Evolutionary conservation across 2,797 vertebrate species (phyloP).

Genomic region (Cetoscarus ocellatus): DNA sequence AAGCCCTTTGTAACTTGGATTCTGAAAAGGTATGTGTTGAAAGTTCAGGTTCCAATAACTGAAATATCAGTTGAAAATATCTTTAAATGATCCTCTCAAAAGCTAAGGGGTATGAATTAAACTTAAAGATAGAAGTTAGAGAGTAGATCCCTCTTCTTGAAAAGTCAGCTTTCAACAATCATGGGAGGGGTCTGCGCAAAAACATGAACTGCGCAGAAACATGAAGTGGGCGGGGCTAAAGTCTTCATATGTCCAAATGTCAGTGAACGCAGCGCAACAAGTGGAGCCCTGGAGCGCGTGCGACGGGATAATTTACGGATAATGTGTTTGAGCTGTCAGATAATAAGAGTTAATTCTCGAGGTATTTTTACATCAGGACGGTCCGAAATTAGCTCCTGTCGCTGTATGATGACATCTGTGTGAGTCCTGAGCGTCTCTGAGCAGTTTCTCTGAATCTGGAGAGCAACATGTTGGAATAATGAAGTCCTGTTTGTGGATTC

Average conservation of each 20-base stretch:
- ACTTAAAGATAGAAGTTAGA: background rate
- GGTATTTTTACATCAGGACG: background rate
- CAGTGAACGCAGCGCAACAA: constrained; percentile 56
- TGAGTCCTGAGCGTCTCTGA: background rate
- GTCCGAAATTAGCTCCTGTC: background rate
- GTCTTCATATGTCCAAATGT: constrained; percentile 63
- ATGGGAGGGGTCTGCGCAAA: constrained; percentile 47
- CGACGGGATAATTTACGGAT: constrained; percentile 21
- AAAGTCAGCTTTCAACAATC: constrained; percentile 14
- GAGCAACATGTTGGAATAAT: constrained; percentile 4
- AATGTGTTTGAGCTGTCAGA: constrained; percentile 5
- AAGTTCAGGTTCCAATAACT: no score
- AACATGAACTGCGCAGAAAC: constrained; percentile 38
- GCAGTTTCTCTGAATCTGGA: background rate
- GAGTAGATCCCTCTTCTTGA: background rate
- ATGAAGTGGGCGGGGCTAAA: constrained; percentile 61
- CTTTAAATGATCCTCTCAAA: background rate
- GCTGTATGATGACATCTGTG: background rate
- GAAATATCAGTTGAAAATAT: no score
- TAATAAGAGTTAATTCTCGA: background rate
- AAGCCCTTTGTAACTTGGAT: no score
- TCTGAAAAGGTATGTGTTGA: no score
- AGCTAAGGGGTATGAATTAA: background rate
- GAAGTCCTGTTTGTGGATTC: background rate
- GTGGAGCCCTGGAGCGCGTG: constrained; percentile 28